A percentile compares a stretch with the other conserved stretches of the same genome.
phyloP scores from a whole-genome alignment of 2,888 invertebrate species.

The Zhuqinia jingwanae region DNA sequence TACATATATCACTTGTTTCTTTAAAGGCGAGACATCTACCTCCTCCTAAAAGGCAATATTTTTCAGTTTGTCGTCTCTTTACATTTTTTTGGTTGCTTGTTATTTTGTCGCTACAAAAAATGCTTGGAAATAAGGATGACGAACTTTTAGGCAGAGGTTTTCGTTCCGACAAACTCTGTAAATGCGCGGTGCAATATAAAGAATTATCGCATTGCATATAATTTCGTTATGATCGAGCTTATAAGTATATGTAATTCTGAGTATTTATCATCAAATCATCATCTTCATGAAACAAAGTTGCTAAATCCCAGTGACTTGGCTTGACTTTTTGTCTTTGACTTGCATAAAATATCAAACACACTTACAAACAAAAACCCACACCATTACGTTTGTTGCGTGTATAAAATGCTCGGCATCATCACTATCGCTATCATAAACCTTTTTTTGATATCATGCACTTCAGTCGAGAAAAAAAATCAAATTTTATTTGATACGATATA shows the following conservation, averaged over 20 bases:
- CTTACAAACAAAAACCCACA: no score
- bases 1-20: conserved; percentile 42
- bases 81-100: conserved; percentile 12
- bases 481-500: no score
- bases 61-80: conserved; percentile 31
- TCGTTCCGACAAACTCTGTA: conserved; percentile 25
- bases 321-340: neutral
- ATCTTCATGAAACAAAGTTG: neutral
- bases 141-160: conserved; percentile 6
- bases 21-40: conserved; percentile 39
- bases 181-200: neutral
- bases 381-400: neutral
- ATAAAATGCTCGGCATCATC: neutral
- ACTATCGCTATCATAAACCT: neutral
- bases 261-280: neutral
- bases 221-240: neutral
- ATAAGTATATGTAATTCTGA: neutral
- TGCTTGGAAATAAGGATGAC: neutral
- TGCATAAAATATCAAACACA: no score
- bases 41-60: conserved; percentile 37
- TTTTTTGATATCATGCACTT: conserved; percentile 31
- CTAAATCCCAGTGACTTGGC: neutral
- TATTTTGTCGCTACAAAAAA: conserved; percentile 5
- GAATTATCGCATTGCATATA: conserved; percentile 15
- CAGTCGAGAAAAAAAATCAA: neutral